Percentiles rank a stretch among this genome's conserved stretches.
Evolutionary conservation across 2,888 invertebrate genomes (phyloP).

Genomic region (Perizoma affinitatum): DNA sequence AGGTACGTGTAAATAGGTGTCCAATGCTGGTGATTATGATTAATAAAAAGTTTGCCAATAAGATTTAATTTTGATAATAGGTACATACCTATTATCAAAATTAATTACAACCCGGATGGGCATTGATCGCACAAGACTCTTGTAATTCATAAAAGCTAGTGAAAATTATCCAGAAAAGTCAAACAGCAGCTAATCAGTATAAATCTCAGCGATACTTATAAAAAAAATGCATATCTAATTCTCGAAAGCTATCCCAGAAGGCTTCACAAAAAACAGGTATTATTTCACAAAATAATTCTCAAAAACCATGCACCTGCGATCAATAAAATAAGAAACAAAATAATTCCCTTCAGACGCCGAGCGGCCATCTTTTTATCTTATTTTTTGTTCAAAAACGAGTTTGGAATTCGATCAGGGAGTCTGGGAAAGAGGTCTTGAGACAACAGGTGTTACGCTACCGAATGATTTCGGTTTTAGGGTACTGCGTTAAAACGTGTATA

Average conservation of each 20-base stretch:
- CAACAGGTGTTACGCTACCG: slow-evolving; percentile 76
- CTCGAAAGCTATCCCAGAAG: slow-evolving; percentile 11
- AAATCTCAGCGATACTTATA: slow-evolving; percentile 15
- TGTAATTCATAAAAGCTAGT: no score
- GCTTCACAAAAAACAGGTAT: slow-evolving; percentile 41
- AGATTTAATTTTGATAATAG: no score
- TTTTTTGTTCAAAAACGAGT: slow-evolving; percentile 70
- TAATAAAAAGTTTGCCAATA: no score
- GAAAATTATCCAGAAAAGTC: neutral
- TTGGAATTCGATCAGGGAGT: slow-evolving; percentile 50
- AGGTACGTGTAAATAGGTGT: no score
- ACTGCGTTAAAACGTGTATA: slow-evolving; percentile 12
- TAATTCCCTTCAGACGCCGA: slow-evolving; percentile 48
- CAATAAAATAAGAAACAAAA: slow-evolving; percentile 65
- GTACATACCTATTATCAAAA: no score
- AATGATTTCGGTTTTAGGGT: slow-evolving; percentile 47
- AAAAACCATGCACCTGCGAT: slow-evolving; percentile 54
- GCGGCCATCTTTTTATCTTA: slow-evolving; percentile 60
- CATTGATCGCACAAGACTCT: no score
- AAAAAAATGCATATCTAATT: slow-evolving; percentile 17
- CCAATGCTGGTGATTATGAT: no score
- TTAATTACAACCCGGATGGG: no score
- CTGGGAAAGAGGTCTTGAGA: slow-evolving; percentile 67
- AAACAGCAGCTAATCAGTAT: slow-evolving; percentile 5
- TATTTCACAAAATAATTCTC: slow-evolving; percentile 41